Conservation (phyloP, 2,797 vertebrate species). For the Urosaurus nigricauda region DNA sequence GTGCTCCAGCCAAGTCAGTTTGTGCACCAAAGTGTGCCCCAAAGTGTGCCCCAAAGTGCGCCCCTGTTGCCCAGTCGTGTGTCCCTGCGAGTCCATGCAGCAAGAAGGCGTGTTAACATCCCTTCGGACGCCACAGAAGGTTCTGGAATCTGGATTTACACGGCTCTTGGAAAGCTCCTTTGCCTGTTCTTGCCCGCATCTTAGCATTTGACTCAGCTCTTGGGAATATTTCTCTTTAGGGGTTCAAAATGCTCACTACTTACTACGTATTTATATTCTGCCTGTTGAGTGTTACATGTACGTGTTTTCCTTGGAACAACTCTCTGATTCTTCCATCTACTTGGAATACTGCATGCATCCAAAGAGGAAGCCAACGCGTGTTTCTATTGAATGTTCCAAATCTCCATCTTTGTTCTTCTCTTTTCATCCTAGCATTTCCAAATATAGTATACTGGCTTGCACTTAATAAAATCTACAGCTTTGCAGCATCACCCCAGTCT, state of each 20-base stretch:
- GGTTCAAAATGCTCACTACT: neutral
- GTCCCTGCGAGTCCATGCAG: neutral
- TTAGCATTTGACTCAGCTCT: neutral
- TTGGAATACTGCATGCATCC: neutral
- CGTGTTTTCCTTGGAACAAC: neutral
- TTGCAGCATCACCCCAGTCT: neutral
- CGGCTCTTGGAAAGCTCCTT: too few species aligned
- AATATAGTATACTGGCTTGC: neutral
- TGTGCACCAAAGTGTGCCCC: neutral
- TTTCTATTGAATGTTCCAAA: neutral
- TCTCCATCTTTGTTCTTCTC: neutral
- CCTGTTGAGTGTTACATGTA: neutral
- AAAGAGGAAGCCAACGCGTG: too few species aligned
- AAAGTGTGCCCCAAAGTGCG: neutral
- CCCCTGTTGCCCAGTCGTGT: neutral
- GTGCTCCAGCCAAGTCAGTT: neutral
- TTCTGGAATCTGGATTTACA: neutral
- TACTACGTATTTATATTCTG: neutral
- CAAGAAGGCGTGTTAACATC: neutral
- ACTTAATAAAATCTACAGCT: slow-evolving; percentile 21
- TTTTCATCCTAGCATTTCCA: neutral
- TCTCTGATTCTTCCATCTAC: neutral
- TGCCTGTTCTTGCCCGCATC: too few species aligned
- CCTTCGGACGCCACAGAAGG: too few species aligned
- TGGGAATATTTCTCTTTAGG: neutral